These are phyloP conservation scores for Spinus pinus DNA, from an alignment of 2,797 vertebrate genomes.

Conservation along the genomic window DNA sequence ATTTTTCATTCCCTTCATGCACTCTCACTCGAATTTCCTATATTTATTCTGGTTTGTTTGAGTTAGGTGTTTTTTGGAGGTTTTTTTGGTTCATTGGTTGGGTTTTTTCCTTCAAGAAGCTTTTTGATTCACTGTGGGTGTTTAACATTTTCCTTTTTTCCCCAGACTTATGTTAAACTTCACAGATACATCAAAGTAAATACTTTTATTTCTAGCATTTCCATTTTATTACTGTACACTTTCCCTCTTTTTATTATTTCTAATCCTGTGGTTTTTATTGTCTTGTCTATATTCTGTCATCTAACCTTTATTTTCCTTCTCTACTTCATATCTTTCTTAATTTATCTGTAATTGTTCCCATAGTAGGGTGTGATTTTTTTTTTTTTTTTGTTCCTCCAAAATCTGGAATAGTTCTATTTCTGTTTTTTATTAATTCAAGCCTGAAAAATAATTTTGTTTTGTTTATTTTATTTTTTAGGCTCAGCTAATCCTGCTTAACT, in stretches of 20 bases:
- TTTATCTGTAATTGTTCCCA: background rate
- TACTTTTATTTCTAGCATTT: background rate
- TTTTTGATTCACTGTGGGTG: background rate
- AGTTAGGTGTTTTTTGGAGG: no score
- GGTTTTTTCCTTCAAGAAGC: background rate
- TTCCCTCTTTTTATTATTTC: background rate
- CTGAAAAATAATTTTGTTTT: background rate
- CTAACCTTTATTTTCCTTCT: background rate
- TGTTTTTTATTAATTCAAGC: background rate
- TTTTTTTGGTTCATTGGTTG: background rate
- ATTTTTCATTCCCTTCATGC: background rate
- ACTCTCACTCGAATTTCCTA: background rate
- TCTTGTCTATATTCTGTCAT: background rate
- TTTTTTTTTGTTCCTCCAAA: background rate
- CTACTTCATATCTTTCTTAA: background rate
- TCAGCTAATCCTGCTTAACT: background rate
- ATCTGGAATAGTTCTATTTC: background rate
- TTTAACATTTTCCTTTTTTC: background rate
- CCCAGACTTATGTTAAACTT: background rate
- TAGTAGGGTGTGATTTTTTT: background rate
- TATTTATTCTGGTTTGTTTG: background rate
- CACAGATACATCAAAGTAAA: background rate
- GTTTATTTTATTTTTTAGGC: background rate
- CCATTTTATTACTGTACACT: background rate
- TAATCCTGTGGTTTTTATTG: background rate